Conservation (phyloP, 2,113 vertebrate species). For the Thermophis baileyi region DNA sequence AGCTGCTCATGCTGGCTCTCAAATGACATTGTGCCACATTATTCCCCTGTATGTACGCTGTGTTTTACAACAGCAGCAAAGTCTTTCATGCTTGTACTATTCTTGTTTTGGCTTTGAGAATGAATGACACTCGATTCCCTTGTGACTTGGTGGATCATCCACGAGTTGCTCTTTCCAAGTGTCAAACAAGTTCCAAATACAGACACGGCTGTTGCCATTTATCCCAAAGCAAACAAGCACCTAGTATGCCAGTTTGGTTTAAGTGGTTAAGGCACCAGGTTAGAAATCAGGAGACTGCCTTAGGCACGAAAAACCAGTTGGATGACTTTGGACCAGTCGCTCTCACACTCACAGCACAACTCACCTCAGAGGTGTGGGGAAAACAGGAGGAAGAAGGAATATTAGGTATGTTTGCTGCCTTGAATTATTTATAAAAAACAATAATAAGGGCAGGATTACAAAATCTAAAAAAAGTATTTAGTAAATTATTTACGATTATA, state of each 20-base stretch:
- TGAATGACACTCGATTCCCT: background rate
- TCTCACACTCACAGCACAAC: background rate
- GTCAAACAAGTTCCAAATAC: background rate
- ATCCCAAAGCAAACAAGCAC: background rate
- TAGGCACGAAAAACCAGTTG: background rate
- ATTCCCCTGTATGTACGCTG: background rate
- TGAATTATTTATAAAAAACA: background rate
- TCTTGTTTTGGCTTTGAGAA: background rate
- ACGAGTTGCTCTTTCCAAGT: background rate
- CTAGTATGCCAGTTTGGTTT: background rate
- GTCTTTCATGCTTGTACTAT: background rate
- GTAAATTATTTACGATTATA: conserved; percentile 1
- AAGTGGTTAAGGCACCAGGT: background rate
- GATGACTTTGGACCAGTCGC: background rate
- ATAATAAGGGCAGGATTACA: background rate
- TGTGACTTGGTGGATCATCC: background rate
- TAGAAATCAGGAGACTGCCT: background rate
- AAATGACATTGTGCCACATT: background rate
- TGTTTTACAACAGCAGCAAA: conserved; percentile 5
- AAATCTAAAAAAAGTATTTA: background rate
- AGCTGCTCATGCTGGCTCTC: background rate
- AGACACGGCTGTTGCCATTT: background rate
- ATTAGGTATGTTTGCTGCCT: background rate
- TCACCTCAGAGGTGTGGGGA: background rate
- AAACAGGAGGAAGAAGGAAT: background rate